phyloP scores from a whole-genome alignment of 1,140 invertebrate genomes.

The Oedothorax gibbosus region DNA sequence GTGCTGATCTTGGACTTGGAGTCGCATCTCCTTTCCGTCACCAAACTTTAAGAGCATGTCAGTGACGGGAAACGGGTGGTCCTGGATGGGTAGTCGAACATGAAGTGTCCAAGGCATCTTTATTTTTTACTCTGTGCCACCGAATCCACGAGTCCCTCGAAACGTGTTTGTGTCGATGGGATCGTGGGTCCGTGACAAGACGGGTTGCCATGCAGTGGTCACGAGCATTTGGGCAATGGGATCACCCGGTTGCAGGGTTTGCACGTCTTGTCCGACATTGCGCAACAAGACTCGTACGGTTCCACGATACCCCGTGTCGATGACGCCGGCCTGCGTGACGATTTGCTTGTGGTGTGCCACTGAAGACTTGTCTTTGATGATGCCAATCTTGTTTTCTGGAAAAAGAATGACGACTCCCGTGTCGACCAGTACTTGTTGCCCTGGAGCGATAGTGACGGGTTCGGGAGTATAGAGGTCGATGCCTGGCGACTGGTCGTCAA shows the following conservation, averaged over 20 bases:
- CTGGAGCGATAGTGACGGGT: neutral
- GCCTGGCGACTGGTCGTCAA: neutral
- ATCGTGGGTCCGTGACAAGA: neutral
- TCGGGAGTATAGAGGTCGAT: neutral
- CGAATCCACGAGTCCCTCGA: neutral
- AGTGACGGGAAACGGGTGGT: too few species aligned
- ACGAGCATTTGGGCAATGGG: neutral
- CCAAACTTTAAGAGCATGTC: too few species aligned
- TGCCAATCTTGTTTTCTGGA: neutral
- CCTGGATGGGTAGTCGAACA: too few species aligned
- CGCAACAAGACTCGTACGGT: neutral
- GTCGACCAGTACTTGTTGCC: neutral
- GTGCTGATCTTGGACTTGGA: too few species aligned
- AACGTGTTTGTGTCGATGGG: neutral
- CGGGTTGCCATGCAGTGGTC: neutral
- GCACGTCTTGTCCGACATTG: neutral
- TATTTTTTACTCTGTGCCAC: neutral
- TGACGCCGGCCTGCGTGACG: neutral
- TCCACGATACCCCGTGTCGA: slow-evolving; percentile 8
- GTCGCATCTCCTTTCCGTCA: too few species aligned
- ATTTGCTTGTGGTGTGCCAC: neutral
- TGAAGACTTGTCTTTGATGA: slow-evolving; percentile 7
- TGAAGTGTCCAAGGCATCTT: neutral
- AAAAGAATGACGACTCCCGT: neutral
- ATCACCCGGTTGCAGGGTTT: neutral